A percentile compares a stretch with the other conserved stretches of the same genome.
These are phyloP conservation scores for Siniperca obscura DNA, from an alignment of 2,797 vertebrate species.

Conservation along the genomic window DNA sequence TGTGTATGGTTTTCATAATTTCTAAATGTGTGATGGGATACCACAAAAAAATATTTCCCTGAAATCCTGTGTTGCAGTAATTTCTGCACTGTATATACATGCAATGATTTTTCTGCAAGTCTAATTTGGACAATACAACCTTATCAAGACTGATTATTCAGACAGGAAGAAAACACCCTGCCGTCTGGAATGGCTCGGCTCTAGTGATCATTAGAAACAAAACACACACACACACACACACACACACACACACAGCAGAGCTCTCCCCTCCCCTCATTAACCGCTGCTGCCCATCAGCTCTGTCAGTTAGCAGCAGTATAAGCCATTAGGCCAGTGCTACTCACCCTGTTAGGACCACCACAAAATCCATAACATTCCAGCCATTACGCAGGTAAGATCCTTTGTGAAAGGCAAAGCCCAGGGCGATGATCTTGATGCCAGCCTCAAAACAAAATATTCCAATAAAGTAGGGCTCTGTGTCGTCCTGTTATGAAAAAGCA, in stretches of 20 bases:
- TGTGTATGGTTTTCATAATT: background rate
- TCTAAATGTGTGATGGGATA: background rate
- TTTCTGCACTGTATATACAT: background rate
- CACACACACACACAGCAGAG: conserved; percentile 29
- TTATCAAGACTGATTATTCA: conserved; percentile 49
- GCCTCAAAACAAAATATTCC: conserved; percentile 99
- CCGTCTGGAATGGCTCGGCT: conserved; percentile 60
- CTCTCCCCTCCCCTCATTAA: conserved; percentile 59
- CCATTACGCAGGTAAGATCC: conserved; percentile 95
- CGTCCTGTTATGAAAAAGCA: conserved; percentile 85
- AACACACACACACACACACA: conserved; percentile 43
- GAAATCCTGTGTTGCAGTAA: background rate
- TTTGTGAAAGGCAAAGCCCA: conserved; percentile 97
- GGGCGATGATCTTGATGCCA: conserved; percentile 96
- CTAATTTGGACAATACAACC: conserved; percentile 28
- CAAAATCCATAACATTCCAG: conserved; percentile 99
- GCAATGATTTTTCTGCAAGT: conserved; percentile 18
- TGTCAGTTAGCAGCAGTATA: conserved; percentile 66
- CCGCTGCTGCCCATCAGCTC: conserved; percentile 68
- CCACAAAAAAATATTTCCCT: background rate
- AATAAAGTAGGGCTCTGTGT: conserved; percentile 98
- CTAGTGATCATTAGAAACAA: conserved; percentile 59
- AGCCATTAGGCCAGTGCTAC: conserved; percentile 76
- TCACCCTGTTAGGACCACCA: conserved; percentile 97
- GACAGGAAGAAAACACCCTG: conserved; percentile 58